Evolutionary conservation across 2,797 vertebrate species (phyloP).

Genomic region (Smutsia temminckii): DNA sequence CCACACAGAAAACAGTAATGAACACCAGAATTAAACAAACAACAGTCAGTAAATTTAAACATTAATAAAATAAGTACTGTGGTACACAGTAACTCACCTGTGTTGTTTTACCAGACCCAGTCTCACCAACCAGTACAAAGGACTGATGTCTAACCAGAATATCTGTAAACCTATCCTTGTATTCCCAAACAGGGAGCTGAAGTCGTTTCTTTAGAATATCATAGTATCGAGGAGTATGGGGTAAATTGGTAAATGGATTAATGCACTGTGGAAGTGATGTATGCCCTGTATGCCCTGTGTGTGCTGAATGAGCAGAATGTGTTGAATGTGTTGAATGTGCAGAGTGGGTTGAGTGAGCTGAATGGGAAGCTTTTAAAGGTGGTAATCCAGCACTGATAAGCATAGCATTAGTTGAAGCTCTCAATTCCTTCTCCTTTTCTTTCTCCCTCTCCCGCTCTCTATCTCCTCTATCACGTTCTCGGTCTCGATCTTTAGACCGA

Average conservation of each 20-base stretch:
- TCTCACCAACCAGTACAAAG: slow-evolving; percentile 96
- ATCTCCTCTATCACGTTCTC: slow-evolving; percentile 91
- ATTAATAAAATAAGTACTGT: background rate
- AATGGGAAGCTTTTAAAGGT: slow-evolving; percentile 87
- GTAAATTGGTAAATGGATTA: slow-evolving; percentile 96
- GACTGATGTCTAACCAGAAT: slow-evolving; percentile 94
- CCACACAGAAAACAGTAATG: background rate
- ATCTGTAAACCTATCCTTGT: slow-evolving; percentile 94
- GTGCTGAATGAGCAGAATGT: slow-evolving; percentile 77
- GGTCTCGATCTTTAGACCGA: slow-evolving; percentile 89
- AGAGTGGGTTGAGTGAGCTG: slow-evolving; percentile 78
- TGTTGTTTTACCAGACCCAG: slow-evolving; percentile 97
- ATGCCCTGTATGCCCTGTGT: slow-evolving; percentile 75
- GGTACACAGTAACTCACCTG: slow-evolving; percentile 87
- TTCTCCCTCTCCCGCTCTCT: slow-evolving; percentile 90
- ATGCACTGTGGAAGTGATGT: slow-evolving; percentile 91
- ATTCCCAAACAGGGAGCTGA: slow-evolving; percentile 96
- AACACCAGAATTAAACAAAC: background rate
- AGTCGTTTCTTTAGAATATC: slow-evolving; percentile 96
- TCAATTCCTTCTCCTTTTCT: slow-evolving; percentile 91
- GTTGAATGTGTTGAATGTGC: slow-evolving; percentile 77
- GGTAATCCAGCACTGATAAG: slow-evolving; percentile 84
- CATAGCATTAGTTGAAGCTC: slow-evolving; percentile 80
- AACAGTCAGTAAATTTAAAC: background rate
- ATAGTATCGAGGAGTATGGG: slow-evolving; percentile 95